Base-by-base conservation (phyloP, 1,140 invertebrate species). In the Drosophila athabasca region DNA sequence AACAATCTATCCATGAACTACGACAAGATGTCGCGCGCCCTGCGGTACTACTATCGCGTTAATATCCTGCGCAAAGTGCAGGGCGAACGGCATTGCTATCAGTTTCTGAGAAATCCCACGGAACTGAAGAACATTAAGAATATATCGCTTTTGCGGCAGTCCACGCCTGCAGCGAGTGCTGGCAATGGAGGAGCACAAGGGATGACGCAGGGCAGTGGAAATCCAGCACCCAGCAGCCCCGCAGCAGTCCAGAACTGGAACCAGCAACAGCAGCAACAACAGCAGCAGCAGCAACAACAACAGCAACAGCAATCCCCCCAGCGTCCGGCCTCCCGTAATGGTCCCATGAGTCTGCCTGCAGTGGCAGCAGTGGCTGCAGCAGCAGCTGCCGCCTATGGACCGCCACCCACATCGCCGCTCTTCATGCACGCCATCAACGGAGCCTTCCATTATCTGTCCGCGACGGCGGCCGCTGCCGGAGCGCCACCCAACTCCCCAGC, bases 1-100 rank as follows among this genome's bases (percentile, higher is more conserved):
- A 99, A 98, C 92, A 99, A 99, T 93, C 94, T 99, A 50, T 99
- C 98, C 29, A 99, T 99, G 98, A 99, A 99, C 92, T 99, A 99
- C 92, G 98, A 99, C 92, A 99, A 99, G 93, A 99, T 99, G 97
- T 99, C 97, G 50, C 94, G 99, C 78, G 98, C 98, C 52, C 93
- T 99, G 9, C 94, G 99, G 72, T 99, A 99, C 92, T 99, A 99
- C 91, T 99, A 99, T 92, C 95, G 98, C 89, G 98, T 99, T 48
- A 98, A 99, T 92, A 99, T 99, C 76, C 93, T 99, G 74, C 95
- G 97, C 64, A 99, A 99, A 93, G 98, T 99, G 17, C 98, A 99
- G 92, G 98, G 98, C 62, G 98, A 99, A 93, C 93, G 98, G 65
- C 97, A 98, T 92, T 98, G 97, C 93, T 98, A 98, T 93, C 97